phyloP scores from a whole-genome alignment of 2,797 vertebrate species.

The Rhinatrema bivittatum region DNA sequence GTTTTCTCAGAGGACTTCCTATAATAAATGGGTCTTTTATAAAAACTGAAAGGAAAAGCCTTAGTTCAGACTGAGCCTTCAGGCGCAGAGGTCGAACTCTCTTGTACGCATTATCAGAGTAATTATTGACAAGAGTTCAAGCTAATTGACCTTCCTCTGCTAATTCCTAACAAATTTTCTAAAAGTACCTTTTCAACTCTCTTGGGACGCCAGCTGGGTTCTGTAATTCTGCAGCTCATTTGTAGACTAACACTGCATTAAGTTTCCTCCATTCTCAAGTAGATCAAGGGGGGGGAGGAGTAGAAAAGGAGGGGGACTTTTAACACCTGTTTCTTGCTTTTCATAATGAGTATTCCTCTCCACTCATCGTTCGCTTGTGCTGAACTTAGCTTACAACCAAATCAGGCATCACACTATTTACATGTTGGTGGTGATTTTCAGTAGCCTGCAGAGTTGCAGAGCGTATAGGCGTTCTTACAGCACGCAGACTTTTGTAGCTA shows the following conservation, averaged over 20 bases:
- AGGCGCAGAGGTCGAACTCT: conserved; percentile 10
- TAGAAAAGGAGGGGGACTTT: conserved; percentile 3
- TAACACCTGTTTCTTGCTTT: conserved; percentile 14
- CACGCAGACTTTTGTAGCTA: too few species aligned
- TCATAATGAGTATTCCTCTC: conserved; percentile 11
- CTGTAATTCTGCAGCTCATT: conserved; percentile 9
- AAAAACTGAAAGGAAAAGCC: conserved; percentile 21
- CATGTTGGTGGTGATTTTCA: too few species aligned
- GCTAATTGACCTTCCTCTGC: conserved; percentile 22
- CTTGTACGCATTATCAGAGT: conserved; percentile 4
- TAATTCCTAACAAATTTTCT: conserved; percentile 31
- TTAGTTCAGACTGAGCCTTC: conserved; percentile 18
- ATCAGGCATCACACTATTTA: too few species aligned
- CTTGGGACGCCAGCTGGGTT: conserved; percentile 11
- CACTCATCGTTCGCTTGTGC: too few species aligned
- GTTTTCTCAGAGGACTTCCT: conserved; percentile 21
- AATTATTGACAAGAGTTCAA: conserved; percentile 38
- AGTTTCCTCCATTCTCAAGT: neutral
- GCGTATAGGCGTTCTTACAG: too few species aligned
- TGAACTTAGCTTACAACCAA: too few species aligned
- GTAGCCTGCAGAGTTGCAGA: too few species aligned
- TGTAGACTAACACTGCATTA: conserved; percentile 18
- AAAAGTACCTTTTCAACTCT: conserved; percentile 20
- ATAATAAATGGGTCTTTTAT: conserved; percentile 16
- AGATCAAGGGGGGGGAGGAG: neutral